Base-by-base conservation (phyloP, 2,797 vertebrate species). In the Brachymystax lenok region DNA sequence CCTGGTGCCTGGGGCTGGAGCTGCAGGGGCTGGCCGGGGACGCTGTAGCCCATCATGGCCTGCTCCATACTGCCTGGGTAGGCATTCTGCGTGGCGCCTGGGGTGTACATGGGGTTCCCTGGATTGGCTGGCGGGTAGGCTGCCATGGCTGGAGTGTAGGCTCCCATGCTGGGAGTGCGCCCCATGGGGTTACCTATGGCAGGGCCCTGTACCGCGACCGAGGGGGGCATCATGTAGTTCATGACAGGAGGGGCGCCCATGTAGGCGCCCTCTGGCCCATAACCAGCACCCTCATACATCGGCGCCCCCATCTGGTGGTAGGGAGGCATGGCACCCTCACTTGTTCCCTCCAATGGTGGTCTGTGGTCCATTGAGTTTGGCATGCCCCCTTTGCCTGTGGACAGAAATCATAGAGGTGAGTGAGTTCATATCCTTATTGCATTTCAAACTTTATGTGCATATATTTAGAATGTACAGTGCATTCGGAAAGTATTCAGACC, bases 161-260 rank as follows among this genome's bases (percentile, higher is more conserved):
- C 84, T 63, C 94, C 92, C 83, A 94, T 94, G 4, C 92, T 95
- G 0, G 95, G 84, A 1, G 96, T 93, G 1, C 96, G 94, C 69
- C 95, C 95, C 82, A 95, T 94, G 1, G 96, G 92, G 86, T 93
- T 94, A 51, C 93, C 95, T 93, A 97, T 92, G 69, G 93, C 77
- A 0, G 95, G 86, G 69, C 95, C 89, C 88, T 96, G 96, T 0
- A 94, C 85, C 69, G 94, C 80, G 72, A 93, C 93, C 0, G 96
- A 87, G 1, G 95, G 88, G n/a, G 95, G 91, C 81, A 98, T 95
- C 90, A 99, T 95, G 86, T 97, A 98, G 91, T 97, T 98, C 89
- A 95, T 94, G 13, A 93, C 92, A 1, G 94, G 90, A 0, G 93
- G 89, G 12, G 91, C 88, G 2, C 88, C 88, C 90, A 97, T 93